phyloP scores from a whole-genome alignment of 2,113 vertebrate species.

The Nesogale talazaci region DNA sequence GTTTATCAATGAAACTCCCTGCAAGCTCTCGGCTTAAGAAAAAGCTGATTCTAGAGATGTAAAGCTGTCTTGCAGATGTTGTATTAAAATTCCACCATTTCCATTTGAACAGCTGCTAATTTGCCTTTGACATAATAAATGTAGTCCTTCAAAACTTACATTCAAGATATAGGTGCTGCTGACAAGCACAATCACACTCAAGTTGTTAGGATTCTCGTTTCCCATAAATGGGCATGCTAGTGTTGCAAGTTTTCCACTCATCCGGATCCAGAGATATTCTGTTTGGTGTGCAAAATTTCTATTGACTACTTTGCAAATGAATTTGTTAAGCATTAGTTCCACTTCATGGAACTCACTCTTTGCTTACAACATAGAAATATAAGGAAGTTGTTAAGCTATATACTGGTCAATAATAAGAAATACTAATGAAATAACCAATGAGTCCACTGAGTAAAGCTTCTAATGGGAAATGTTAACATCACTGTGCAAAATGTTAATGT shows the following conservation, averaged over 20 bases:
- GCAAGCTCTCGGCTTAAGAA: conserved; percentile 33
- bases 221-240: conserved; percentile 58
- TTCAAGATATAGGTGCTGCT: conserved; percentile 71
- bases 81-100: conserved; percentile 71
- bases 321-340: conserved; percentile 54
- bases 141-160: conserved; percentile 59
- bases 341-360: conserved; percentile 31
- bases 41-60: conserved; percentile 70
- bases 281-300: conserved; percentile 59
- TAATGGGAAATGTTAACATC: too few species aligned
- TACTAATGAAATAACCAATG: neutral
- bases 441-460: too few species aligned
- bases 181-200: conserved; percentile 68
- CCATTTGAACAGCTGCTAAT: conserved; percentile 74
- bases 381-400: conserved; percentile 47
- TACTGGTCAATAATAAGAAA: conserved; percentile 15
- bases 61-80: conserved; percentile 73
- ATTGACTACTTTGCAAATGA: conserved; percentile 60
- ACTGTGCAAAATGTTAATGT: too few species aligned
- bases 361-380: conserved; percentile 17
- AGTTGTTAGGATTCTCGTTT: conserved; percentile 54
- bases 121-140: conserved; percentile 77
- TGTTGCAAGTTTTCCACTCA: conserved; percentile 33
- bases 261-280: conserved; percentile 49
- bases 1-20: conserved; percentile 61